Percentiles rank a stretch among this genome's conserved stretches.
These are phyloP conservation scores for Drosophila littoralis DNA, from an alignment of 1,140 invertebrate genomes.

Conservation along the genomic window DNA sequence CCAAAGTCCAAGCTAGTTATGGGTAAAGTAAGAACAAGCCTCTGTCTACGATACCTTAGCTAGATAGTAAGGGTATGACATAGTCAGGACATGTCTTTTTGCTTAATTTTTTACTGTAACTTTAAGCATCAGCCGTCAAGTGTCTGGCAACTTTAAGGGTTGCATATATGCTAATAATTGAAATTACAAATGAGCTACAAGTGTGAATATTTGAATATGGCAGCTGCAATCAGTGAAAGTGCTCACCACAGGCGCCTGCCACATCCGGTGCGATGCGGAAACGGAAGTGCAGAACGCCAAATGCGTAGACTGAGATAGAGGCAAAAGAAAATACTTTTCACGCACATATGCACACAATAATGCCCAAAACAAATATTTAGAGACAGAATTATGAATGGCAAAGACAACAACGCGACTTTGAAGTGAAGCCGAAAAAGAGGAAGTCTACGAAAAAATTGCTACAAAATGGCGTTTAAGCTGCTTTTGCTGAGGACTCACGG, in stretches of 20 bases:
- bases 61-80: neutral
- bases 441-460: constrained; percentile 32
- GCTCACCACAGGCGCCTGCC: constrained; percentile 64
- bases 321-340: constrained; percentile 54
- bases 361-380: constrained; percentile 65
- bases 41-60: neutral
- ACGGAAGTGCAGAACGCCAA: constrained; percentile 54
- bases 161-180: constrained; percentile 52
- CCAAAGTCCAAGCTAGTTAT: no score
- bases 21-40: no score
- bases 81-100: neutral
- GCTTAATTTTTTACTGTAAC: constrained; percentile 50
- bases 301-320: constrained; percentile 14
- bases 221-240: constrained; percentile 67
- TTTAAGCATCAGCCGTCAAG: constrained; percentile 10
- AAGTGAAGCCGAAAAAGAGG: constrained; percentile 15
- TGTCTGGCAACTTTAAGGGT: constrained; percentile 29
- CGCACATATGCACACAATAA: constrained; percentile 76
- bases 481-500: constrained; percentile 49
- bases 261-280: constrained; percentile 64
- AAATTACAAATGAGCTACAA: constrained; percentile 55
- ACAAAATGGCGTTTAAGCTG: constrained; percentile 67
- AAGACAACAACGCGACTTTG: constrained; percentile 43
- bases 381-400: constrained; percentile 65
- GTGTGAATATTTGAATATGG: constrained; percentile 21